phyloP scores from a whole-genome alignment of 2,888 invertebrate species.

The Cistogaster globosa region DNA sequence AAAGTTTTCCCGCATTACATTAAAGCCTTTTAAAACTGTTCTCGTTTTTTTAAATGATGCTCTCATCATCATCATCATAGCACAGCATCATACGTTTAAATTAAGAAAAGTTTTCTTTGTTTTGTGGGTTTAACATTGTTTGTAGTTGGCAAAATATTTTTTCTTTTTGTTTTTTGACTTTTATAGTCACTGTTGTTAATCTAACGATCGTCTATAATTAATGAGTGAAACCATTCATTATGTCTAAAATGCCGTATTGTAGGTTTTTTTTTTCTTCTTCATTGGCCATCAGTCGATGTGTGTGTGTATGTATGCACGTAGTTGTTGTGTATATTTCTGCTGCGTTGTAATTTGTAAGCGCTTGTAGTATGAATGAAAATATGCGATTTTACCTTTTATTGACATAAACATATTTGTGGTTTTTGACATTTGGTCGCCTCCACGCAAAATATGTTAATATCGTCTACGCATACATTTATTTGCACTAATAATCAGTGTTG shows the following conservation, averaged over 20 bases:
- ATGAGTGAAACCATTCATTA: conserved; percentile 71
- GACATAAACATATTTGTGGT: conserved; percentile 68
- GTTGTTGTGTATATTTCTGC: conserved; percentile 6
- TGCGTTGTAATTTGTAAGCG: conserved; percentile 55
- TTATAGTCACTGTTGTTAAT: conserved; percentile 59
- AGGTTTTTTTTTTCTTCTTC: conserved; percentile 16
- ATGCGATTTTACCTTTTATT: conserved; percentile 67
- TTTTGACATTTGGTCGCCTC: conserved; percentile 69
- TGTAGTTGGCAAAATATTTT: conserved; percentile 50
- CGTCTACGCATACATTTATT: conserved; percentile 7
- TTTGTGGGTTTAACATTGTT: conserved; percentile 51
- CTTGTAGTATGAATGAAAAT: conserved; percentile 59
- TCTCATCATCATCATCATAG: conserved; percentile 34
- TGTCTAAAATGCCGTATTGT: conserved; percentile 62
- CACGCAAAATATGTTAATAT: conserved; percentile 61
- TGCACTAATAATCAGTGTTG: neutral
- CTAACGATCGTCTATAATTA: conserved; percentile 68
- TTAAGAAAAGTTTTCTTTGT: conserved; percentile 69
- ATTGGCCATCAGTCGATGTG: conserved; percentile 12
- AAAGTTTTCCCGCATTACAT: no score
- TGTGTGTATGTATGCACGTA: neutral
- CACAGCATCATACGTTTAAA: conserved; percentile 47
- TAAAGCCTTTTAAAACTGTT: neutral
- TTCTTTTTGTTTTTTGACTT: conserved; percentile 25
- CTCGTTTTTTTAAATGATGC: conserved; percentile 52